Percentiles rank a stretch among this genome's conserved stretches.
Evolutionary conservation across 2,888 invertebrate species (phyloP).

Genomic region (Agonopterix subpropinquella): DNA sequence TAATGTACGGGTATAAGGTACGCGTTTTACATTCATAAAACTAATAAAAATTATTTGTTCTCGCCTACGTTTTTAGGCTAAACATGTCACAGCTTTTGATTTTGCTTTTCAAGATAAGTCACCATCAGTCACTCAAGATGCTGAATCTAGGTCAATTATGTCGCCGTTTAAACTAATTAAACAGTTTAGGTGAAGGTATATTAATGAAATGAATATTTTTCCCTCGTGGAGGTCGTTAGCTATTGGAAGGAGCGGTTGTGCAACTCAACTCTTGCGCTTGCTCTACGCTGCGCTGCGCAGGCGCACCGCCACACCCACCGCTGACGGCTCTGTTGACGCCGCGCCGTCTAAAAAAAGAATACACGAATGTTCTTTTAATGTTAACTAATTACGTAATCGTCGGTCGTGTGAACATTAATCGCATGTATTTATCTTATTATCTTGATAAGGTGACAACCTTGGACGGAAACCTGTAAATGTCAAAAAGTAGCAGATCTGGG

Average conservation of each 20-base stretch:
- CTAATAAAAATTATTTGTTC: neutral
- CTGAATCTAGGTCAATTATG: slow-evolving; percentile 6
- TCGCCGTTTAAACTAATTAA: neutral
- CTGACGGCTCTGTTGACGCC: slow-evolving; percentile 23
- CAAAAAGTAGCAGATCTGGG: no score
- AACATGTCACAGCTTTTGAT: slow-evolving; percentile 7
- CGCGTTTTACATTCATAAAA: slow-evolving; percentile 14
- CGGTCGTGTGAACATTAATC: neutral
- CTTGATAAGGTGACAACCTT: no score
- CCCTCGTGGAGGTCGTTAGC: slow-evolving; percentile 3
- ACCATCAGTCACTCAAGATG: slow-evolving; percentile 4
- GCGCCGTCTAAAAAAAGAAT: slow-evolving; percentile 21
- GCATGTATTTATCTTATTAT: slow-evolving; percentile 10
- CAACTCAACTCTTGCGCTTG: slow-evolving; percentile 31
- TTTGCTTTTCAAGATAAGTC: slow-evolving; percentile 7
- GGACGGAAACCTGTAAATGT: no score
- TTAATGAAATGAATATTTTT: neutral
- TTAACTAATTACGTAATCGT: no score
- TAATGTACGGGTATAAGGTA: slow-evolving; percentile 7
- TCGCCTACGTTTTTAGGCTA: slow-evolving; percentile 1
- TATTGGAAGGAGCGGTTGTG: slow-evolving; percentile 17
- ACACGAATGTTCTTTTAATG: neutral
- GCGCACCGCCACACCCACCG: slow-evolving; percentile 25
- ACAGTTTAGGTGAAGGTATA: neutral
- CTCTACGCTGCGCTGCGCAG: neutral